Base-by-base conservation (phyloP, 1,140 invertebrate species). In the Gryllus bimaculatus region DNA sequence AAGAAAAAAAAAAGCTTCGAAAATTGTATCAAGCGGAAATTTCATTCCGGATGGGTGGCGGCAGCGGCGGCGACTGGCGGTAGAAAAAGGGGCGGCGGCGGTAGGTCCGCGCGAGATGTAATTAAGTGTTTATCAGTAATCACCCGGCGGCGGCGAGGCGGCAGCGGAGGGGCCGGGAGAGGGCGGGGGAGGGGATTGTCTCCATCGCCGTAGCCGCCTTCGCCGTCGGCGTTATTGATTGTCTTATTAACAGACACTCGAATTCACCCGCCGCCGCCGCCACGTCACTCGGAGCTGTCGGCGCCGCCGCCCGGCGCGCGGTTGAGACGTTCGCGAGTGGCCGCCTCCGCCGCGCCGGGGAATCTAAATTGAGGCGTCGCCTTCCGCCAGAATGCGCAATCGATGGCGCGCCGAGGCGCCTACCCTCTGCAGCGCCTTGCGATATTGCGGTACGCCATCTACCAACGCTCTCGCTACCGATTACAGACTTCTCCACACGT, bases 11-110 rank as follows among this genome's bases (percentile, higher is more conserved):
- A 18, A 66, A 18, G 10, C 54, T 66, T 66, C 10, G 54, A 66
- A 66, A 66, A 66, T 66, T 66, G 54, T 66, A 66, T 66, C 54
- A 66, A 66, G 54, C 54, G 54, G 54, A 66, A 66, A 66, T 66
- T 66, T 66, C 18, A 10, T 66, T 66, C 54, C 54, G 54, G 18
- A 66, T 66, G 54, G 54, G 54, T 66, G 54, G 54, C 18, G 54
- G 54, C 54, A 66, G 54, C 18, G 54, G 54, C 18, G 54, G 54
- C 18, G 18, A 66, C 54, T 66, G 7, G 2, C 10, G 54, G 10
- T 18, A 18, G 54, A 66, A 66, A 66, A 66, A 66, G 54, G 10
- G 10, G 18, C 49, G 18, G 54, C 18, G 10, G 54, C 10, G 54
- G 10, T 10, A 66, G 10, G 54, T 66, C 54, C 18, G 54, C 54